Conservation (phyloP, 2,888 invertebrate genomes). For the Vesta saturnalis region DNA sequence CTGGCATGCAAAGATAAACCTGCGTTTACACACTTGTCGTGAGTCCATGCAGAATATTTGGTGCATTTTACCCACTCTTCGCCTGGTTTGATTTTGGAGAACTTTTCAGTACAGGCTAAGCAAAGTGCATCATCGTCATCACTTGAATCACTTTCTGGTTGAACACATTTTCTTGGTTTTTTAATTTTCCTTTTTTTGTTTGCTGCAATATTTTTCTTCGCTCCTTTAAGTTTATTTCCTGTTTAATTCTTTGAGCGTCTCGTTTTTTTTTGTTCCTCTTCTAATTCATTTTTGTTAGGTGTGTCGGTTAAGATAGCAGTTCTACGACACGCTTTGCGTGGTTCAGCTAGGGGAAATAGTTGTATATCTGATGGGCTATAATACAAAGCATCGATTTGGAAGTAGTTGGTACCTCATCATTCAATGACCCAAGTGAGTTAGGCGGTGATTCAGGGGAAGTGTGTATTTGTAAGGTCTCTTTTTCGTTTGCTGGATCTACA, state of each 20-base stretch:
- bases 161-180: not conserved
- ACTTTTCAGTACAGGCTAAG: not conserved
- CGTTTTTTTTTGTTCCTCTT: not conserved
- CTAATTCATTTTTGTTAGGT: not conserved
- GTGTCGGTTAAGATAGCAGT: not conserved
- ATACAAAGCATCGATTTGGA: too few species aligned
- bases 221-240: not conserved
- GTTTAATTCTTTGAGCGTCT: not conserved
- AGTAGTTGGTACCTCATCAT: too few species aligned
- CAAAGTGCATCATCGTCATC: not conserved
- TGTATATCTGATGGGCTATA: too few species aligned
- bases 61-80: not conserved
- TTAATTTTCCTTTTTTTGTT: not conserved
- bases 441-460: too few species aligned
- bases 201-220: not conserved
- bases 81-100: not conserved
- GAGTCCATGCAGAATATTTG: not conserved
- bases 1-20: too few species aligned
- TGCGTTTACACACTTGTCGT: not conserved
- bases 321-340: not conserved
- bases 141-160: too few species aligned
- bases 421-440: too few species aligned
- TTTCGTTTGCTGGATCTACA: too few species aligned
- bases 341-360: not conserved
- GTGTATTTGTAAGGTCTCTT: too few species aligned